Evolutionary conservation across 2,888 invertebrate genomes (phyloP).

Genomic region (Eutolmus rufibarbis): DNA sequence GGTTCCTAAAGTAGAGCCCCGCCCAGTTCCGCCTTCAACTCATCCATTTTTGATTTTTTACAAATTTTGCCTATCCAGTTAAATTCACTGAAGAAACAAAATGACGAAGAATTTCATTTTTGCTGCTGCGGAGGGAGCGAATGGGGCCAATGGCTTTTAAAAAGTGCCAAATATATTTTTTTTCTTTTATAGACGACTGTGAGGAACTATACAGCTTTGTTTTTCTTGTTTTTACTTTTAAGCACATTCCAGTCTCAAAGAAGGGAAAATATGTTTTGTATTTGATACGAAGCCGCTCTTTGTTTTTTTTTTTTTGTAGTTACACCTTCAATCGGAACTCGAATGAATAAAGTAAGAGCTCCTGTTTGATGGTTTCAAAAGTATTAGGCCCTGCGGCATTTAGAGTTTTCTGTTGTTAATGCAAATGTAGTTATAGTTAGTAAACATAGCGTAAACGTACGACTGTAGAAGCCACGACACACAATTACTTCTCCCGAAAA

Average conservation of each 20-base stretch:
- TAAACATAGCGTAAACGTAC: neutral
- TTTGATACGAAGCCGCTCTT: neutral
- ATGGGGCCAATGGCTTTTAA: slow-evolving; percentile 4
- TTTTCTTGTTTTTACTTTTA: neutral
- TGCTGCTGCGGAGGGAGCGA: neutral
- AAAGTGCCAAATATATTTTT: slow-evolving; percentile 8
- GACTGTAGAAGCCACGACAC: neutral
- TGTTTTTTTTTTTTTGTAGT: neutral
- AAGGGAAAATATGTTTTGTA: neutral
- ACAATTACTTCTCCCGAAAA: neutral
- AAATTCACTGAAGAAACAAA: neutral
- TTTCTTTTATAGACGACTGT: neutral
- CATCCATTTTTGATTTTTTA: neutral
- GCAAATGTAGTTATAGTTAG: neutral
- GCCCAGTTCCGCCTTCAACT: neutral
- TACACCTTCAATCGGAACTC: neutral
- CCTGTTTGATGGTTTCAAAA: neutral
- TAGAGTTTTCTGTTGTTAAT: neutral
- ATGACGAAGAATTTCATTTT: neutral
- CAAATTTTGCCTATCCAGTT: neutral
- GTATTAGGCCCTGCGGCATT: neutral
- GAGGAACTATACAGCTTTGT: neutral
- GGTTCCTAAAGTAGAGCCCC: slow-evolving; percentile 14
- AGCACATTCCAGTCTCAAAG: neutral
- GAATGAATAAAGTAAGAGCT: neutral